Evolutionary conservation across 2,797 vertebrate species (phyloP).

Genomic region (Pitangus sulphuratus): DNA sequence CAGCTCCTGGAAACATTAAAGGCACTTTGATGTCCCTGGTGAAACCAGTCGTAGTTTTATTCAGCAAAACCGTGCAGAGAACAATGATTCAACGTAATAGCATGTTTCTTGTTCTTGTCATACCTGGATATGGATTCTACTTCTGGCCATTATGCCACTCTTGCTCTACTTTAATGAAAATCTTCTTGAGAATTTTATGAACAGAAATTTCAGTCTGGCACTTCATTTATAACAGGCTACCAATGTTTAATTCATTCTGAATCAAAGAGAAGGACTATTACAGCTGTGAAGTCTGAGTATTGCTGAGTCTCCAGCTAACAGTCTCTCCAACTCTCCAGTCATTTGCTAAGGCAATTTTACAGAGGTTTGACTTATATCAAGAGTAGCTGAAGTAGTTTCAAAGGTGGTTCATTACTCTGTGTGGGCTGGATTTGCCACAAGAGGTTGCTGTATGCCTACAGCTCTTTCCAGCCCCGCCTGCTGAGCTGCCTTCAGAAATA

Average conservation of each 20-base stretch:
- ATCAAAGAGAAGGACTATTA: background rate
- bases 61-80: background rate
- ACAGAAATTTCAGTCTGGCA: background rate
- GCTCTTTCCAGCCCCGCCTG: background rate
- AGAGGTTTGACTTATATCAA: background rate
- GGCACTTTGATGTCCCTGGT: background rate
- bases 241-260: background rate
- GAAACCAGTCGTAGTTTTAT: background rate
- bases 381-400: background rate
- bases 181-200: background rate
- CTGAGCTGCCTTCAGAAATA: background rate
- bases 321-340: background rate
- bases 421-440: slow-evolving; percentile 24
- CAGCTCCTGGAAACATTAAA: background rate
- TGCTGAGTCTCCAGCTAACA: background rate
- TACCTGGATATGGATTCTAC: background rate
- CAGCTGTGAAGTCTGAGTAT: background rate
- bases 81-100: background rate
- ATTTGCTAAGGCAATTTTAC: background rate
- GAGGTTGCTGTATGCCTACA: slow-evolving; percentile 30
- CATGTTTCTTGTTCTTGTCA: background rate
- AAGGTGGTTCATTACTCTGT: background rate
- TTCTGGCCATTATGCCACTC: background rate
- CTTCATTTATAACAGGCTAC: background rate
- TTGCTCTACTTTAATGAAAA: background rate